Base-by-base conservation (phyloP, 2,113 vertebrate species). In the Cyanoderma ruficeps region DNA sequence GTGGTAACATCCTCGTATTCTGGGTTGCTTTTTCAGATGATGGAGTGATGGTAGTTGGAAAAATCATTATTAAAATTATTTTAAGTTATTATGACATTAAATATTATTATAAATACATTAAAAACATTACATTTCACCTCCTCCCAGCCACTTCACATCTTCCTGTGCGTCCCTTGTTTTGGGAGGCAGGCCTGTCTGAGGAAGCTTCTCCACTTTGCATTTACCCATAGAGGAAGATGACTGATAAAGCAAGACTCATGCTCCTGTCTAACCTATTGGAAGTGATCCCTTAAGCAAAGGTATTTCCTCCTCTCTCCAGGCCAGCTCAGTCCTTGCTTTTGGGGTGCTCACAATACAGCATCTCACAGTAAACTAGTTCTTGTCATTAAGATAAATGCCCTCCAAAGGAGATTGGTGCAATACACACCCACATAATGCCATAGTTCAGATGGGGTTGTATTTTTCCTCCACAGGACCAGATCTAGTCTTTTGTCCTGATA, bases 361-460 rank as follows among this genome's bases (percentile, higher is more conserved):
- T 44, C 39, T 46, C n/a, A 50, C 3, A 4, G 6, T 33, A 46
- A 94, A 50, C 13, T 17, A 18, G 23, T 33, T 90, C 56, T 44
- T 60, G 39, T 8, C 9, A 11, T 11, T 46, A 28, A 59, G 4
- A 3, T 55, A 69, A 84, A 80, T 22, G 22, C 2, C 44, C 25
- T 83, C 9, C n/a, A 21, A 11, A 18, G 37, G 23, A 83, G 9
- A 46, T 6, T 44, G 42, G 6, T 67, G 59, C 49, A 78, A 63
- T n/a, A 49, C 10, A 27, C 24, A 50, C 20, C 19, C 11, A 2
- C 50, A 65, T 5, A 42, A 15, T 23, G 11, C 17, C 0, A 0
- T 13, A 33, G 16, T 28, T 35, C 23, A 53, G 25, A 22, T 7
- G 13, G 35, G 42, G 5, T 39, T 94, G 84, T 30, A 35, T 53